These are phyloP conservation scores for Lysiphlebus fabarum DNA, from an alignment of 1,140 invertebrate species.

Conservation along the genomic window DNA sequence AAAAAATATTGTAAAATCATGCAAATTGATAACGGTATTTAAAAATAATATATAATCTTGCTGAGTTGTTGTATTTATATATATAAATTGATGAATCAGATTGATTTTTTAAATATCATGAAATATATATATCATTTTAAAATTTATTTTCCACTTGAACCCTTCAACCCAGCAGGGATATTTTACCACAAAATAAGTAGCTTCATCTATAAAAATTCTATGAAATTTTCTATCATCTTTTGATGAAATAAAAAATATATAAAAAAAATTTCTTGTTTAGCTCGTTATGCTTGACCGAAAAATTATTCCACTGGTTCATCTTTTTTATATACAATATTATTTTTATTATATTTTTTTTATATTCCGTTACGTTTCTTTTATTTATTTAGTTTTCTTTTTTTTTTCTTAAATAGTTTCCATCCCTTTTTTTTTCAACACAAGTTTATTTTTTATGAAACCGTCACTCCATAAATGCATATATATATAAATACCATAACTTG, in stretches of 20 bases:
- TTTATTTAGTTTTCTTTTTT: conserved; percentile 18
- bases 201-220: conserved; percentile 10
- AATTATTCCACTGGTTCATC: neutral
- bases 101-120: conserved; percentile 28
- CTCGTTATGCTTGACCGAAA: conserved; percentile 4
- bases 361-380: no score
- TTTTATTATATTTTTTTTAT: no score
- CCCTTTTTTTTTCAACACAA: conserved; percentile 28
- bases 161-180: conserved; percentile 18
- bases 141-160: conserved; percentile 20
- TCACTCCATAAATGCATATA: conserved; percentile 15
- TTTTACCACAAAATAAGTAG: conserved; percentile 14
- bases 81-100: neutral
- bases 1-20: conserved; percentile 32
- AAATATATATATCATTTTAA: conserved; percentile 30
- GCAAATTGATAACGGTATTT: conserved; percentile 43
- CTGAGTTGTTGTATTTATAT: conserved; percentile 37
- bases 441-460: conserved; percentile 10
- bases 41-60: conserved; percentile 23
- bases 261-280: neutral
- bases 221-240: neutral
- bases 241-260: neutral
- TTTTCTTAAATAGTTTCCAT: conserved; percentile 6
- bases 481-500: neutral
- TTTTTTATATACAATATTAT: neutral